Base-by-base conservation (phyloP, 2,888 invertebrate genomes). In the Tenthredo scrophulariae region DNA sequence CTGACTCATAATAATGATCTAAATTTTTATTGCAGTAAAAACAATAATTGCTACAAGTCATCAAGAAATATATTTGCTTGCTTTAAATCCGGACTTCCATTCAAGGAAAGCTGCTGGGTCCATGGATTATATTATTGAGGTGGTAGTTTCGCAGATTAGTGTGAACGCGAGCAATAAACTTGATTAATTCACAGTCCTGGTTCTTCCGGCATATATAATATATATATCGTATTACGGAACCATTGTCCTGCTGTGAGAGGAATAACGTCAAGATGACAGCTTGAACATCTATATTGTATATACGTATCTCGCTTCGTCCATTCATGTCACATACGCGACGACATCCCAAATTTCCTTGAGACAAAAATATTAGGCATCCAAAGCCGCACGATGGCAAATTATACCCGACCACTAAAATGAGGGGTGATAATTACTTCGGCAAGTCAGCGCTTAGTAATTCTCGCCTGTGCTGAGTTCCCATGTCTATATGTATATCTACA, bases 351-450 rank as follows among this genome's bases (percentile, higher is more conserved):
- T 40, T 79, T 79, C 13, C 62, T 13, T 15, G 13, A 15, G 37
- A 79, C 79, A 62, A 22, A 54, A 58, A 62, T 62, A 40, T 37
- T 1, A 33, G 50, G 77, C 15, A 22, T 74, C 9, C 26, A 40
- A 74, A 74, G 10, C 22, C 43, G n/a, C n/a, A 74, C n/a, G 77
- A 33, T 54, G 2, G 54, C 50, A 54, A 77, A 77, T 77, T 77
- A 77, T 10, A 54, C 54, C 46, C 46, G 3, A 77, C 54, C 77
- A 29, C n/a, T 29, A n/a, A 77, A 77, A 50, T 77, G 54, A 29
- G 62, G 62, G 80, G 62, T 62, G 80, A 83, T 83, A 46, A 83
- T 83, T 67, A 83, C 67, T 83, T 67, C 22, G 29, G 26, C 67
- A 29, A 67, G 29, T 83, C 67, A 83, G 46, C 82, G 29, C 46